Percentiles rank a stretch among this genome's conserved stretches.
phyloP scores from a whole-genome alignment of 2,113 vertebrate genomes.

The Daboia siamensis region DNA sequence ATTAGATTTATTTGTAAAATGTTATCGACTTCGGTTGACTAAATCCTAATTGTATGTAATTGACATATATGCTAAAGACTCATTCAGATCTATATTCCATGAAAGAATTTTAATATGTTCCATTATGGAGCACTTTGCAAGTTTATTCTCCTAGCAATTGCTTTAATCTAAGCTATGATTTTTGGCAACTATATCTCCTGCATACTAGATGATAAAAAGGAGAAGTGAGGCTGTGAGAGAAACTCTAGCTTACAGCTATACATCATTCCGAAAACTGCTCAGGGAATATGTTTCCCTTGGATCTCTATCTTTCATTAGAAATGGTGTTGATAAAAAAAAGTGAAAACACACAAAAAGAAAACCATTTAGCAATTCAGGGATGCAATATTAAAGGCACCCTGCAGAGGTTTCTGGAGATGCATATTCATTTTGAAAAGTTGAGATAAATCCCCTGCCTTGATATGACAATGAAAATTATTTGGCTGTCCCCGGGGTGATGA shows the following conservation, averaged over 20 bases:
- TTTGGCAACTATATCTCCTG: not conserved
- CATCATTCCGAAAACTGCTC: constrained; percentile 19
- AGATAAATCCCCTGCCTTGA: constrained; percentile 19
- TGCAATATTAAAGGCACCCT: not conserved
- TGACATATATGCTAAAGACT: not conserved
- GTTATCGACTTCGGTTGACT: not conserved
- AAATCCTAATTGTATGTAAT: not conserved
- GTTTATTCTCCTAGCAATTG: not conserved
- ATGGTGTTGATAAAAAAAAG: not conserved
- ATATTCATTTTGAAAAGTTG: constrained; percentile 16
- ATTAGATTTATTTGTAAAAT: not conserved
- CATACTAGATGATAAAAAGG: not conserved
- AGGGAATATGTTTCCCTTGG: not conserved
- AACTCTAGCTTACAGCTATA: not conserved
- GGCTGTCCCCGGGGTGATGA: not conserved
- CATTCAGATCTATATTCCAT: rapidly evolving
- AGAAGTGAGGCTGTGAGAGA: not conserved
- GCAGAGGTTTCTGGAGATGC: not conserved
- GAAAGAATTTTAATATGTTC: not conserved
- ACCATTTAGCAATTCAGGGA: not conserved
- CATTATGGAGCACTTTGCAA: not conserved
- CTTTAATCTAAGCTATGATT: not conserved
- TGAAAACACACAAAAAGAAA: not conserved
- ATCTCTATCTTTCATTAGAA: constrained; percentile 6
- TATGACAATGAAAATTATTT: not conserved